Evolutionary conservation across 2,797 vertebrate genomes (phyloP).

Genomic region (Girardinus metallicus): DNA sequence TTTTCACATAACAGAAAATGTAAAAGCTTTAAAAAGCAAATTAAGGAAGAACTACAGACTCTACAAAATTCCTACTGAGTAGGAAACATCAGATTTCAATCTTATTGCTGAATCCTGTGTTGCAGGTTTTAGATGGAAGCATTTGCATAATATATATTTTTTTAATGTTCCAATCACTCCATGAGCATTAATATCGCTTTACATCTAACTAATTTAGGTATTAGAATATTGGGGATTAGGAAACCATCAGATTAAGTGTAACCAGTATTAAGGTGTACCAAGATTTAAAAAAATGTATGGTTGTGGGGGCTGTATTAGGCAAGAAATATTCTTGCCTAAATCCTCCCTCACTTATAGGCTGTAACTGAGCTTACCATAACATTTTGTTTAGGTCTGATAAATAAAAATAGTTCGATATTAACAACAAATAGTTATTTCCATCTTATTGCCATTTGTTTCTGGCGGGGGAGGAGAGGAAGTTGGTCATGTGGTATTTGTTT

Average conservation of each 20-base stretch:
- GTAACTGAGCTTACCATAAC: not conserved
- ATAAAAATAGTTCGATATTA: no score
- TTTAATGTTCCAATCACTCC: not conserved
- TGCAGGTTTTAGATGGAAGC: not conserved
- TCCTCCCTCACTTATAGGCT: not conserved
- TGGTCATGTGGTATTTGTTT: no score
- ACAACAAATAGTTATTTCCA: no score
- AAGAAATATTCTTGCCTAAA: no score
- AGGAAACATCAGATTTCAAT: not conserved
- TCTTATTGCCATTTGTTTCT: no score
- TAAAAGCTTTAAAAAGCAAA: not conserved
- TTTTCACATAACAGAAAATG: not conserved
- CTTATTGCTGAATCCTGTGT: not conserved
- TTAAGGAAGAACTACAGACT: not conserved
- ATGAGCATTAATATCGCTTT: not conserved
- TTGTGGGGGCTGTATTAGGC: not conserved
- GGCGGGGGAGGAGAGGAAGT: no score
- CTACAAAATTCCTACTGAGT: not conserved
- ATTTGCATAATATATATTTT: not conserved
- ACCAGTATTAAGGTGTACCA: not conserved
- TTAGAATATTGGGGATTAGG: not conserved
- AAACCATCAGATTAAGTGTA: not conserved
- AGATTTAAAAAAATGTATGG: not conserved
- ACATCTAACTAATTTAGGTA: not conserved
- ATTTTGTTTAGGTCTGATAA: not conserved